A percentile compares a stretch with the other conserved stretches of the same genome.
Evolutionary conservation across 2,113 vertebrate genomes (phyloP).

Genomic region (Hippocampus comes): DNA sequence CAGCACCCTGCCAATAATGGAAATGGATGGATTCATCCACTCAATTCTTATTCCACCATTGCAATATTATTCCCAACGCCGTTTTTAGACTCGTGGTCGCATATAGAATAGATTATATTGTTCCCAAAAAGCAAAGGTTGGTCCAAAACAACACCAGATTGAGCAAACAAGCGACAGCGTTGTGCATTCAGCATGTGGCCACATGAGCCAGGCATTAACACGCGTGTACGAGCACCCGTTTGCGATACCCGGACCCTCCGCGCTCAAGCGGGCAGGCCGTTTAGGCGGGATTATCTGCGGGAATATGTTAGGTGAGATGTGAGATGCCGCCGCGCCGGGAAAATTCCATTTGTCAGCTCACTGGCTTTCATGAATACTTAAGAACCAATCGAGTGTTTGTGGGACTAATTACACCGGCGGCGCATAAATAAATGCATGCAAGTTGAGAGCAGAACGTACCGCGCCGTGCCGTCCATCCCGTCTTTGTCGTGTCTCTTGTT

Average conservation of each 20-base stretch:
- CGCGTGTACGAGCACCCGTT: slow-evolving; percentile 41
- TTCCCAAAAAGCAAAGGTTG: too few species aligned
- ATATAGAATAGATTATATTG: too few species aligned
- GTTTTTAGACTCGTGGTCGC: too few species aligned
- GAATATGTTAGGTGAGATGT: slow-evolving; percentile 69
- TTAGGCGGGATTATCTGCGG: slow-evolving; percentile 75
- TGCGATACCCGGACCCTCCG: slow-evolving; percentile 49
- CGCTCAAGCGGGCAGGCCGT: slow-evolving; percentile 65
- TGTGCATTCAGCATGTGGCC: not conserved
- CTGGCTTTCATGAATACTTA: slow-evolving; percentile 79
- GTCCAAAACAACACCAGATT: not conserved
- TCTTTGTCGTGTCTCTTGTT: slow-evolving; percentile 15
- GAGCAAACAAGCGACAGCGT: not conserved
- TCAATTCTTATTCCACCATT: too few species aligned
- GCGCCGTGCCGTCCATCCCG: not conserved
- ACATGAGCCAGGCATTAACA: not conserved
- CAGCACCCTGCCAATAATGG: too few species aligned
- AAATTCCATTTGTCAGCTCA: slow-evolving; percentile 82
- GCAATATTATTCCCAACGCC: too few species aligned
- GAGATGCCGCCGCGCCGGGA: slow-evolving; percentile 71
- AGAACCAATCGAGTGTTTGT: slow-evolving; percentile 68
- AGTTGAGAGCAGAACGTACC: slow-evolving; percentile 2
- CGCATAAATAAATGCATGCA: slow-evolving; percentile 67
- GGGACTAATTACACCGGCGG: slow-evolving; percentile 78
- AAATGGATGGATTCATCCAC: too few species aligned